A percentile compares a stretch with the other conserved stretches of the same genome.
Conservation (phyloP, 2,888 invertebrate species). For the Aleiodes testaceus region DNA sequence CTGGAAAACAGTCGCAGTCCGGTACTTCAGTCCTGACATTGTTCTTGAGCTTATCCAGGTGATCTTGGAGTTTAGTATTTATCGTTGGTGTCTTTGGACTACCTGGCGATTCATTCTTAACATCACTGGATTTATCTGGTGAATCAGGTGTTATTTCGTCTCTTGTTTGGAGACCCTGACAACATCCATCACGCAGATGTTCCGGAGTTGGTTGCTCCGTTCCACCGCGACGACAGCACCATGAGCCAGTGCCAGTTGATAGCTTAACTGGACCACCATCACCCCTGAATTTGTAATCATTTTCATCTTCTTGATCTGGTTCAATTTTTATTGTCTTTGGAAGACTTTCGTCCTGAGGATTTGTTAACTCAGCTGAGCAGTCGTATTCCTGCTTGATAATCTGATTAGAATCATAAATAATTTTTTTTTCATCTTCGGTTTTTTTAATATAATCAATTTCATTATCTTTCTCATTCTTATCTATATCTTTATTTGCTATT, state of each 20-base stretch:
- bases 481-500: constrained; percentile 2
- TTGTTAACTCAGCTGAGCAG: constrained; percentile 53
- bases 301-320: constrained; percentile 58
- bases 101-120: constrained; percentile 59
- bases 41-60: constrained; percentile 77
- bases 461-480: constrained; percentile 26
- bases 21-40: constrained; percentile 89
- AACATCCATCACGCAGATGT: constrained; percentile 83
- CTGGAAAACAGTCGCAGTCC: constrained; percentile 91
- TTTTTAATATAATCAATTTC: constrained; percentile 30
- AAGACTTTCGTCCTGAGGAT: constrained; percentile 49
- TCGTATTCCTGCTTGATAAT: constrained; percentile 64
- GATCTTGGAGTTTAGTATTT: constrained; percentile 78
- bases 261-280: constrained; percentile 82
- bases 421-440: constrained; percentile 30
- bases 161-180: constrained; percentile 82
- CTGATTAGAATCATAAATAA: constrained; percentile 54
- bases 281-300: constrained; percentile 75
- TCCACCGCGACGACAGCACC: constrained; percentile 84
- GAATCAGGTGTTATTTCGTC: constrained; percentile 80
- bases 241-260: constrained; percentile 79
- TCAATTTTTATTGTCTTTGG: constrained; percentile 60
- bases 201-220: constrained; percentile 83
- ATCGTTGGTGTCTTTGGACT: constrained; percentile 12
- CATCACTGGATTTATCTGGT: constrained; percentile 65